These are phyloP conservation scores for Melanitta fusca DNA, from an alignment of 2,797 vertebrate species.

Conservation along the genomic window DNA sequence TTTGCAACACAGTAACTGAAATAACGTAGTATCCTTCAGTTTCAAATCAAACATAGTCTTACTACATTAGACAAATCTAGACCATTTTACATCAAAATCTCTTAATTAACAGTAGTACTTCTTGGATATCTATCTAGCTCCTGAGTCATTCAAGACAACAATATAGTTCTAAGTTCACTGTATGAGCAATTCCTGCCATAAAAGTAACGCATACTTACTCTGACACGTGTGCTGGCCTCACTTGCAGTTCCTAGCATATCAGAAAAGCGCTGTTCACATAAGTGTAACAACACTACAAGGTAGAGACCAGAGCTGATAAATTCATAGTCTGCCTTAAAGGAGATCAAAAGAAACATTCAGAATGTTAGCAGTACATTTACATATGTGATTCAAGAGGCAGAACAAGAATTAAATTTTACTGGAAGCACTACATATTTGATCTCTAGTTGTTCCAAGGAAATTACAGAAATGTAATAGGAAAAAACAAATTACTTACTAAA, in stretches of 20 bases:
- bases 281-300: slow-evolving; percentile 95
- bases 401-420: not conserved
- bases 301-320: slow-evolving; percentile 99
- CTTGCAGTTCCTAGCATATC: slow-evolving; percentile 94
- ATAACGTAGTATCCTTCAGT: not conserved
- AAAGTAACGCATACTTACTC: slow-evolving; percentile 84
- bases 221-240: slow-evolving; percentile 87
- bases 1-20: not conserved
- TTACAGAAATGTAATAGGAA: not conserved
- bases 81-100: not conserved
- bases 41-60: not conserved
- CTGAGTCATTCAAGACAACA: not conserved
- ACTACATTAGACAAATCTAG: not conserved
- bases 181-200: not conserved
- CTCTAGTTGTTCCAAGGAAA: not conserved
- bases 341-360: slow-evolving; percentile 56
- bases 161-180: not conserved
- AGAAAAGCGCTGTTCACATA: slow-evolving; percentile 97
- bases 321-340: slow-evolving; percentile 92
- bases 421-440: not conserved
- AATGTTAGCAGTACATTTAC: not conserved
- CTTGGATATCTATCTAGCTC: not conserved
- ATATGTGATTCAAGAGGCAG: not conserved
- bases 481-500: not conserved
- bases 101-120: not conserved